Percentiles rank a stretch among this genome's conserved stretches.
Evolutionary conservation across 2,888 invertebrate genomes (phyloP).

Genomic region (Lapara coniferarum): DNA sequence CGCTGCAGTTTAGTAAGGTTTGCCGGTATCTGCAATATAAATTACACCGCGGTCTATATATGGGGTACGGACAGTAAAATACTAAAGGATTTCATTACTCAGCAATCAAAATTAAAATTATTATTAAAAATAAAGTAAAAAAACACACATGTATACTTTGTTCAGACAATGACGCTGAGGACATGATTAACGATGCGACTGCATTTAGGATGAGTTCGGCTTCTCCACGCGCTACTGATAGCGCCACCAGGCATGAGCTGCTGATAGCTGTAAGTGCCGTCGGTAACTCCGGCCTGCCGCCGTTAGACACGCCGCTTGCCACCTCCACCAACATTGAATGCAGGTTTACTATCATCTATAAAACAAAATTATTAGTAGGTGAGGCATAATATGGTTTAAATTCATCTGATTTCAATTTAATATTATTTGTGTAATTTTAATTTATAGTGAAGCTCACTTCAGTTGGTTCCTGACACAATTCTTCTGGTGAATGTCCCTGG

Average conservation of each 20-base stretch:
- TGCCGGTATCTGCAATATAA: slow-evolving; percentile 87
- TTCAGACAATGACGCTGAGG: slow-evolving; percentile 88
- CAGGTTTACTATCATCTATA: slow-evolving; percentile 88
- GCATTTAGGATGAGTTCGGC: slow-evolving; percentile 95
- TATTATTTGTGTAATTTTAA: neutral
- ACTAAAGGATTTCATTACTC: neutral
- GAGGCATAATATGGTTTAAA: neutral
- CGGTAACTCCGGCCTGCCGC: slow-evolving; percentile 76
- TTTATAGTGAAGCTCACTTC: slow-evolving; percentile 76
- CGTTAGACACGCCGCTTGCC: slow-evolving; percentile 84
- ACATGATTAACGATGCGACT: slow-evolving; percentile 94
- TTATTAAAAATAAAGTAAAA: neutral
- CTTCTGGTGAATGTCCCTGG: slow-evolving; percentile 95
- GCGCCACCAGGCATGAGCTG: slow-evolving; percentile 94
- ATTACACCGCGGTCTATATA: neutral
- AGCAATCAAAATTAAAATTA: neutral
- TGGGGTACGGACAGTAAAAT: neutral
- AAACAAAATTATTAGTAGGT: slow-evolving; percentile 35
- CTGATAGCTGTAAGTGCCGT: slow-evolving; percentile 92
- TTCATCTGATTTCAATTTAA: too few relatives aligned
- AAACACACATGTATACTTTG: slow-evolving; percentile 89
- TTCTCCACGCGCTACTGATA: slow-evolving; percentile 96
- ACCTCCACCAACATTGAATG: slow-evolving; percentile 93
- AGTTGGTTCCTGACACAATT: slow-evolving; percentile 90
- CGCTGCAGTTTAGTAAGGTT: slow-evolving; percentile 93